Evolutionary conservation across 2,888 invertebrate species (phyloP), one percentile per base, ranked within the genome.

Genomic region (Elmis aenea): DNA sequence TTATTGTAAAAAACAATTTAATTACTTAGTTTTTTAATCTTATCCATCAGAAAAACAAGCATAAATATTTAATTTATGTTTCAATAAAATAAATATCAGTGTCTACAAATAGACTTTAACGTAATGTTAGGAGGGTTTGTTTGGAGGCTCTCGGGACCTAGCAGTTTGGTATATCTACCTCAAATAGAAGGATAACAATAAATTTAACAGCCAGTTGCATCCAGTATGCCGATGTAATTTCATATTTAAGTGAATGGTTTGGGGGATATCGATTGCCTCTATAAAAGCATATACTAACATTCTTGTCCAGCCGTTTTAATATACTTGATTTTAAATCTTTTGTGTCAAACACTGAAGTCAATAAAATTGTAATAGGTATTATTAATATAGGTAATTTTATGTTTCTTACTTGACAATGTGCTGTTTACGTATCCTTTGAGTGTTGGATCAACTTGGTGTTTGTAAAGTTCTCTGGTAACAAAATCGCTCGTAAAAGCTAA

Each of bases 181-280:
- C 77, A 66, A 80, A 81, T 8, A 76, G 62, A 22, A 78, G 66
- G 14, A 81, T 73, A 58, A 78, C 76, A 2, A 71, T 69, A 14
- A 81, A 66, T 51, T 75, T 60, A 15, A 73, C 71, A 1, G 75
- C 72, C 42, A 78, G 55, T 14, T 77, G 63, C 44, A 72, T 72
- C 77, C 78, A 81, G 62, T 72, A 76, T 20, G 67, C 60, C 15
- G 64, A 52, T 2, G 70, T 72, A 21, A 68, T 54, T 13, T 57
- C 41, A 44, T 72, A 72, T 26, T 60, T 52, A 2, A 57, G 6
- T 8, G 44, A 41, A 37, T 55, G 48, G 21, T 33, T 40, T 1
- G 57, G 59, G 2, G 55, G 52, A 42, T 64, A 55, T 18, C 70
- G 55, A 35, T 64, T 64, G 1, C 62, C 70, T n/a, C 61, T 54